Evolutionary conservation across 2,888 invertebrate genomes (phyloP).

Genomic region (Hartigia nigra): DNA sequence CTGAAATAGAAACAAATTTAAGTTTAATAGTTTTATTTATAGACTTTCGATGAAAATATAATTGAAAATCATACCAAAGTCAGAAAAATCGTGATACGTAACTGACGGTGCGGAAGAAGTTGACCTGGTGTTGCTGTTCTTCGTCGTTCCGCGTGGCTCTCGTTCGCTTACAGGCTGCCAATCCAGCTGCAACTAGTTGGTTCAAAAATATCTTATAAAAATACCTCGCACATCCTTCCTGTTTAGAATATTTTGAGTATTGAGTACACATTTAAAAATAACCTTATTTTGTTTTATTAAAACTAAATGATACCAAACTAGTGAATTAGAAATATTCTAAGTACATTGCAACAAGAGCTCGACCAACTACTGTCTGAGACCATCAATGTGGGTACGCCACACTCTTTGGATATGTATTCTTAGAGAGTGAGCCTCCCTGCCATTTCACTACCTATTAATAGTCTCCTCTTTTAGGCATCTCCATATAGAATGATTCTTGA

Average conservation of each 20-base stretch:
- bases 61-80: slow-evolving; percentile 43
- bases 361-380: not conserved
- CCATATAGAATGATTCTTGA: not conserved
- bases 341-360: not conserved
- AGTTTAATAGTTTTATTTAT: not conserved
- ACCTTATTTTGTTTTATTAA: not conserved
- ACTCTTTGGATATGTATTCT: slow-evolving; percentile 57
- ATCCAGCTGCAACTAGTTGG: slow-evolving; percentile 39
- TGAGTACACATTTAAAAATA: not conserved
- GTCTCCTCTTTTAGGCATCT: slow-evolving; percentile 23
- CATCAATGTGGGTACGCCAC: not conserved
- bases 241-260: not conserved
- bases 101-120: slow-evolving; percentile 44
- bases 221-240: not conserved
- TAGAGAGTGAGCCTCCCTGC: slow-evolving; percentile 56
- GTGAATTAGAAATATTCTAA: not conserved
- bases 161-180: slow-evolving; percentile 52
- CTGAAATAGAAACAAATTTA: slow-evolving; percentile 28
- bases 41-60: not conserved
- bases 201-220: not conserved
- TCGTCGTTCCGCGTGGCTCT: slow-evolving; percentile 43
- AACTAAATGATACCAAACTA: not conserved
- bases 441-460: slow-evolving; percentile 38
- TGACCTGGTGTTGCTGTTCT: slow-evolving; percentile 56
- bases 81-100: slow-evolving; percentile 49